Evolutionary conservation across 1,140 invertebrate genomes (phyloP), one percentile per base, ranked within the genome.

Genomic region (Pseudomyrmex dendroicus): DNA sequence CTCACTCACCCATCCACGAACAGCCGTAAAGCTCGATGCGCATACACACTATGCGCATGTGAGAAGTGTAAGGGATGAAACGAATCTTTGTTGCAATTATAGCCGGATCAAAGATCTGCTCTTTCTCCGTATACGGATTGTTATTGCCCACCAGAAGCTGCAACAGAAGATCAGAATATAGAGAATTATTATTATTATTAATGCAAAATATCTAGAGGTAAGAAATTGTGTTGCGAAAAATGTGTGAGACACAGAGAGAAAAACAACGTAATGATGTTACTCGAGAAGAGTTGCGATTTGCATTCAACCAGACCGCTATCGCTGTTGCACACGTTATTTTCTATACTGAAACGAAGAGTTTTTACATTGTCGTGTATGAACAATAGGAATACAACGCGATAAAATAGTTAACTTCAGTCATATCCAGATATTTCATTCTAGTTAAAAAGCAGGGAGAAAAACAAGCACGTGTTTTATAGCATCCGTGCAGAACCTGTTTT

Each of bases 1-100:
- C 88, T 89, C 93, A 96, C 97, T 96, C 96, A 98, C 97, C 97
- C 95, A 96, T 96, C 97, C 97, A 98, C 59, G 95, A 95, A 92
- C 98, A 98, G 77, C 98, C 98, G 90, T 98, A 97, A 72, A 99
- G 94, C 94, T 99, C 98, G 0, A 97, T 96, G 83, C 97, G 92
- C 95, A 98, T 96, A 93, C 97, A 98, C n/a, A 97, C 96, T 0
- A 96, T 97, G 48, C 97, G 94, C 66, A 95, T 95, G 88, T 97
- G 96, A 83, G 95, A 95, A 76, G 96, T 97, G 93, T 96, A 97
- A 0, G 97, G 97, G 56, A 97, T 94, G 89, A 99, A 97, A 62
- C 98, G 96, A 62, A 99, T 96, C 95, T 96, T 97, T 61, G 96
- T 97, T 0, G 98, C 98, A 50, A 98, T 95, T 86, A 98, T 97